A percentile compares a stretch with the other conserved stretches of the same genome.
Conservation (phyloP, 35 echinoderm and acorn worm genomes). For the Ophiothrix spiculata region DNA sequence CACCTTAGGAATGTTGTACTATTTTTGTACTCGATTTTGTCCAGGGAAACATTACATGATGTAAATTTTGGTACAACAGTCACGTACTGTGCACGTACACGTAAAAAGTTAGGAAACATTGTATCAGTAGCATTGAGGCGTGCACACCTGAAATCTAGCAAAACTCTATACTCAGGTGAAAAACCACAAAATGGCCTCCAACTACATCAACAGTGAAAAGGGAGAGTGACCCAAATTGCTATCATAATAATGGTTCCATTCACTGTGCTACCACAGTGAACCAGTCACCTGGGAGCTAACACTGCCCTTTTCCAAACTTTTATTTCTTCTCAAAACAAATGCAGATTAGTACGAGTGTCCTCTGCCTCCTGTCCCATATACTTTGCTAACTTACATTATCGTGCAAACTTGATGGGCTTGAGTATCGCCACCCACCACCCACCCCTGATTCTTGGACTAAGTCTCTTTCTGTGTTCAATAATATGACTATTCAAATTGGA, state of each 20-base stretch:
- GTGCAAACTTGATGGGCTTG: neutral
- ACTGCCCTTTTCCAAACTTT: neutral
- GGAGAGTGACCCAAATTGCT: neutral
- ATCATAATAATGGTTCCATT: constrained; percentile 7
- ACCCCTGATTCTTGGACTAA: neutral
- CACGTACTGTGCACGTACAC: neutral
- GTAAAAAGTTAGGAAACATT: neutral
- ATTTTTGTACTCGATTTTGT: too few relatives aligned
- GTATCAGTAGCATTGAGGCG: neutral
- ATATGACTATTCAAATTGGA: neutral
- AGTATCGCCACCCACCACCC: neutral
- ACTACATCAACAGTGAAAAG: neutral
- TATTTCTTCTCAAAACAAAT: neutral
- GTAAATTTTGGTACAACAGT: neutral
- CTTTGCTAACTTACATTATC: neutral
- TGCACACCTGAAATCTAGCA: neutral
- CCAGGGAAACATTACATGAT: neutral
- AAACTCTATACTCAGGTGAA: neutral
- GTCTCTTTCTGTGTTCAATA: neutral
- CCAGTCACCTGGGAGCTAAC: neutral
- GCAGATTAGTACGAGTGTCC: neutral
- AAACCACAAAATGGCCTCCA: neutral
- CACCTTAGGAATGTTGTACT: too few relatives aligned
- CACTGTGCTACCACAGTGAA: neutral
- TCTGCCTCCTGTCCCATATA: neutral